A percentile compares a stretch with the other conserved stretches of the same genome.
Conservation (phyloP, 2,113 vertebrate species). For the Bostrychus sinensis region DNA sequence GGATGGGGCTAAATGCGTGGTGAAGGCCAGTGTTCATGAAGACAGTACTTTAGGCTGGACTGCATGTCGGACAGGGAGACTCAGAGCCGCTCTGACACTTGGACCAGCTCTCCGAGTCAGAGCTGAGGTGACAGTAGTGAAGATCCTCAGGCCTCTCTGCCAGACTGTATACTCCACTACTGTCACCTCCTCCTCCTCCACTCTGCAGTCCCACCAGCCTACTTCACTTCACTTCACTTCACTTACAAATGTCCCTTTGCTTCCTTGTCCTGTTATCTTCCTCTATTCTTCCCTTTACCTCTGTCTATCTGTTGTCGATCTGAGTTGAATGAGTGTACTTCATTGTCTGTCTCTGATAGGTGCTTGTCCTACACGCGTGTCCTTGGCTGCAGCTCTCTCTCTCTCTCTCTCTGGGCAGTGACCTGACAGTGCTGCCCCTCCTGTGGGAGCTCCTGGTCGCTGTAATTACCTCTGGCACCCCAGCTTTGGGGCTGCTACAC, state of each 20-base stretch:
- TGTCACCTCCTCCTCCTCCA: constrained; percentile 60
- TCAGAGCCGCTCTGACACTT: constrained; percentile 65
- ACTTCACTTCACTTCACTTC: constrained; percentile 30
- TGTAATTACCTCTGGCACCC: constrained; percentile 81
- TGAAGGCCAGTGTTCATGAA: constrained; percentile 24
- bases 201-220: constrained; percentile 32
- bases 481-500: constrained; percentile 70
- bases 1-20: constrained; percentile 7
- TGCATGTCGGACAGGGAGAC: constrained; percentile 54
- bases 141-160: constrained; percentile 70
- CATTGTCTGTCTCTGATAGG: constrained; percentile 36
- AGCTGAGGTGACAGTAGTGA: constrained; percentile 69
- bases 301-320: constrained; percentile 25
- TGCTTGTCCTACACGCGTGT: constrained; percentile 54
- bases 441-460: constrained; percentile 66
- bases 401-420: constrained; percentile 62
- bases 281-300: constrained; percentile 14
- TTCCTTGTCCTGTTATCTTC: constrained; percentile 8
- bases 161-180: constrained; percentile 63
- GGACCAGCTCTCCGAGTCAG: constrained; percentile 57
- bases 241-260: constrained; percentile 15
- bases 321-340: constrained; percentile 36
- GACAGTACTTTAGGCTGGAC: constrained; percentile 47
- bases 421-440: constrained; percentile 61
- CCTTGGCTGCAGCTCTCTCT: constrained; percentile 64